Evolutionary conservation across 2,888 invertebrate species (phyloP).

Genomic region (Pammene aurita): DNA sequence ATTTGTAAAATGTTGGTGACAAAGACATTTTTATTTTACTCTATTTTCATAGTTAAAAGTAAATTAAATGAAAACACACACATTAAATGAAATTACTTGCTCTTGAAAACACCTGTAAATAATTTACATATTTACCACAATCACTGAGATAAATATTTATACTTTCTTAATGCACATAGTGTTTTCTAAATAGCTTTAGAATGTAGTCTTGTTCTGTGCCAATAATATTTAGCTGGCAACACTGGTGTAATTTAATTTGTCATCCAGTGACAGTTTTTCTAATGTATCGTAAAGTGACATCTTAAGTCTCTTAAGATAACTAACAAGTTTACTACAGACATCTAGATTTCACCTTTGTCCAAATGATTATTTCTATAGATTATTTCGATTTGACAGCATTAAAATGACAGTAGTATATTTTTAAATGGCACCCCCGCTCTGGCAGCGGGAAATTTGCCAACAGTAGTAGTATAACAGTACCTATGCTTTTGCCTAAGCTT

Average conservation of each 20-base stretch:
- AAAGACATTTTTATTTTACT: too few species aligned
- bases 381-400: neutral
- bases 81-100: neutral
- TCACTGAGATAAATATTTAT: too few species aligned
- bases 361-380: too few species aligned
- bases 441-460: slow-evolving; percentile 3
- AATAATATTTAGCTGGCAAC: slow-evolving; percentile 29
- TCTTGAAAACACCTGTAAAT: neutral
- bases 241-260: neutral
- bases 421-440: slow-evolving; percentile 12
- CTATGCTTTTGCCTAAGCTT: slow-evolving; percentile 40
- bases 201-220: slow-evolving; percentile 44
- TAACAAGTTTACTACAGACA: too few species aligned
- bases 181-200: slow-evolving; percentile 29
- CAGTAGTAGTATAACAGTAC: slow-evolving; percentile 30
- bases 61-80: too few species aligned
- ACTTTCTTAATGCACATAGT: neutral
- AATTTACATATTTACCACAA: too few species aligned
- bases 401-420: slow-evolving; percentile 32
- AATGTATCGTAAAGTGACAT: slow-evolving; percentile 2
- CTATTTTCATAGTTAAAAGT: too few species aligned
- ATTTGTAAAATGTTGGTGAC: too few species aligned
- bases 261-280: slow-evolving; percentile 6
- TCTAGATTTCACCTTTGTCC: neutral
- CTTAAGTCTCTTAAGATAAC: neutral